Percentiles rank a stretch among this genome's conserved stretches.
Evolutionary conservation across 2,797 vertebrate genomes (phyloP).

Genomic region (Labeo calbasu): DNA sequence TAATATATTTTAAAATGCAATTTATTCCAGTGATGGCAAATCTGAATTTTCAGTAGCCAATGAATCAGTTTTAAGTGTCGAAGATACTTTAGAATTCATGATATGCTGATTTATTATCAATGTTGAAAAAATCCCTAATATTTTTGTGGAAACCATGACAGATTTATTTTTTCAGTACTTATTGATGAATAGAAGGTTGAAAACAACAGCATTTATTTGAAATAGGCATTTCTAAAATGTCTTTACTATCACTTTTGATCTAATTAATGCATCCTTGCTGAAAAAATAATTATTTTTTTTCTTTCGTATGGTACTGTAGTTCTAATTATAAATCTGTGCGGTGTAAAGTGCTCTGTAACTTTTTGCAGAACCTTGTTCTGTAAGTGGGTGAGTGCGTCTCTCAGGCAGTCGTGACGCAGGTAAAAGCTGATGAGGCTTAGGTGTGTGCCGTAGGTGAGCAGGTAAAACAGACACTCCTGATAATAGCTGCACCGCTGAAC

Average conservation of each 20-base stretch:
- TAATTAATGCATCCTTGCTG: no score
- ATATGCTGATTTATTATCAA: background rate
- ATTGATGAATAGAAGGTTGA: background rate
- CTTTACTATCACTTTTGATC: background rate
- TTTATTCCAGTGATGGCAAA: background rate
- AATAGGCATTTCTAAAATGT: background rate
- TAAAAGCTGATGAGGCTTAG: slow-evolving; percentile 92
- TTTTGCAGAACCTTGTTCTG: slow-evolving; percentile 83
- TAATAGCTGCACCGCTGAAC: slow-evolving; percentile 79
- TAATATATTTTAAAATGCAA: background rate
- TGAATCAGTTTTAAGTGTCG: background rate
- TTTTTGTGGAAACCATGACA: background rate
- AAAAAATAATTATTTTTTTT: background rate
- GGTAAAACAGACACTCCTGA: slow-evolving; percentile 93
- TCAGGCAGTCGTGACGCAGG: slow-evolving; percentile 87
- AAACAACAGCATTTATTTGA: background rate
- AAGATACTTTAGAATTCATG: no score
- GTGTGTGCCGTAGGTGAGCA: slow-evolving; percentile 90
- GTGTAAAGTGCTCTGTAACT: background rate
- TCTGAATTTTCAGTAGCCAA: background rate
- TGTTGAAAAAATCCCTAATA: background rate
- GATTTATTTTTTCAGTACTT: no score
- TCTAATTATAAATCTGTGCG: background rate
- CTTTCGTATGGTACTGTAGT: background rate
- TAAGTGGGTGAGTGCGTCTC: slow-evolving; percentile 87